Evolutionary conservation across 2,113 vertebrate species (phyloP).

Genomic region (Haplochromis burtoni): DNA sequence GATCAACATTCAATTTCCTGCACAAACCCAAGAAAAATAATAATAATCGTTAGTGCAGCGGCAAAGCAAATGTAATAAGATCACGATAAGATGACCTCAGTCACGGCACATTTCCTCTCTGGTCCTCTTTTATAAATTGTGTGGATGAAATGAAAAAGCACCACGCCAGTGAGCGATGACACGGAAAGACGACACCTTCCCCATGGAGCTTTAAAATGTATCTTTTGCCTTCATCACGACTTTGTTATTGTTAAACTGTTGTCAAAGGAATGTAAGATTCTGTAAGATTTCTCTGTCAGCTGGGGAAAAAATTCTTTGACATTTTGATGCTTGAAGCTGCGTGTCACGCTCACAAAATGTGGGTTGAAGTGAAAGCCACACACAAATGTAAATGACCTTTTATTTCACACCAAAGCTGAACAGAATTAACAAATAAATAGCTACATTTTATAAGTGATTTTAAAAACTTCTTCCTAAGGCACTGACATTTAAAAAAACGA

Average conservation of each 20-base stretch:
- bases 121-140: neutral
- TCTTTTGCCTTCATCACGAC: neutral
- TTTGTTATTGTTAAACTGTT: neutral
- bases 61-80: neutral
- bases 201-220: neutral
- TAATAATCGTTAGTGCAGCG: neutral
- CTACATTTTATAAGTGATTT: neutral
- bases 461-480: neutral
- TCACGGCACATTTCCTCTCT: neutral
- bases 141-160: neutral
- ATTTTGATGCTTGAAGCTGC: neutral
- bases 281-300: neutral
- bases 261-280: neutral
- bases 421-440: neutral
- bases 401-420: neutral
- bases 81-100: neutral
- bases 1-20: neutral
- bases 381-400: neutral
- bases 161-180: neutral
- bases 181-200: neutral
- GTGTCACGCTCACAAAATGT: neutral
- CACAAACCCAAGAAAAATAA: neutral
- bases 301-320: neutral
- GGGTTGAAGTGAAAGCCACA: neutral
- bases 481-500: neutral